A percentile compares a stretch with the other conserved stretches of the same genome.
Conservation (phyloP, 1,140 invertebrate species). For the Meloidogyne exigua region DNA sequence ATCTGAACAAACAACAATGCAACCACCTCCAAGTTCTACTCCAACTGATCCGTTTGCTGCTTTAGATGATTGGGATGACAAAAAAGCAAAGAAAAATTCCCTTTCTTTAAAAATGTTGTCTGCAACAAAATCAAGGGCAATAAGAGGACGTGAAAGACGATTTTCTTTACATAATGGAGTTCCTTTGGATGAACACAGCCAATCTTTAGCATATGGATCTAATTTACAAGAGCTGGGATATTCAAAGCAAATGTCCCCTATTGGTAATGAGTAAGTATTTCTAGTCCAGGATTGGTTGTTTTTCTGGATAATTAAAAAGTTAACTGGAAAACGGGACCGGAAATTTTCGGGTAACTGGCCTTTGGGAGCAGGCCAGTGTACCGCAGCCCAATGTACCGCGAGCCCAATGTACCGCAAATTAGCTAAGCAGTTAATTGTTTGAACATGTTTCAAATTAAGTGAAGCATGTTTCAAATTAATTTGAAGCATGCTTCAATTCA, state of each 20-base stretch:
- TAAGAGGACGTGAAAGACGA: neutral
- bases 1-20: neutral
- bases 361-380: too few relatives aligned
- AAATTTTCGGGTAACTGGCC: too few relatives aligned
- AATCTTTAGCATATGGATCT: neutral
- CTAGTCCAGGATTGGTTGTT: too few relatives aligned
- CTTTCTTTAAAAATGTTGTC: neutral
- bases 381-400: too few relatives aligned
- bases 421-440: too few relatives aligned
- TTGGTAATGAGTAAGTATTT: neutral
- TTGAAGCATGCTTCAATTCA: too few relatives aligned
- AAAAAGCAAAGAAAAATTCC: neutral
- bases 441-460: too few relatives aligned
- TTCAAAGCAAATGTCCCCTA: neutral
- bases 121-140: neutral
- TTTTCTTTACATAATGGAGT: constrained; percentile 16
- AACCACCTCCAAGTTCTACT: neutral
- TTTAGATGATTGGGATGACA: neutral
- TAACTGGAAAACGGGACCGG: too few relatives aligned
- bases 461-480: too few relatives aligned
- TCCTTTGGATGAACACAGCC: constrained; percentile 16
- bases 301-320: too few relatives aligned
- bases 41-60: neutral
- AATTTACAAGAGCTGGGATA: neutral
- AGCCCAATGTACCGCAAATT: too few relatives aligned